Evolutionary conservation across 2,113 vertebrate genomes (phyloP).

Genomic region (Todiramphus saurophagus): DNA sequence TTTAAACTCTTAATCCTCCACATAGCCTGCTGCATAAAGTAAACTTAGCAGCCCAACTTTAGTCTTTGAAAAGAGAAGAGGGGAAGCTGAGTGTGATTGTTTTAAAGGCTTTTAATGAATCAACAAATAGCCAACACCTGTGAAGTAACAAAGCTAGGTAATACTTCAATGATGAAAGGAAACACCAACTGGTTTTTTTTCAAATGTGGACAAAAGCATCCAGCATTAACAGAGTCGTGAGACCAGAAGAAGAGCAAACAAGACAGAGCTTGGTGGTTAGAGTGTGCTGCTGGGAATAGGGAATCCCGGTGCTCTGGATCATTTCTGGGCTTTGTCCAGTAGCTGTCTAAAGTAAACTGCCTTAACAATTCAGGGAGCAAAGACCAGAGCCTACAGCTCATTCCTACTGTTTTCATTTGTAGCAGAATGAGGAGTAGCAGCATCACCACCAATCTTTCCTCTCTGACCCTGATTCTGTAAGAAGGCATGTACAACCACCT

Average conservation of each 20-base stretch:
- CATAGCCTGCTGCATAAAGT: neutral
- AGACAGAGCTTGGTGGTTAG: neutral
- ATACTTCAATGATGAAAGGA: neutral
- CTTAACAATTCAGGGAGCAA: neutral
- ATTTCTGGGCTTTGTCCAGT: neutral
- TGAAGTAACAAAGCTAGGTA: neutral
- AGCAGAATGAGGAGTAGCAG: neutral
- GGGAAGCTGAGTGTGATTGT: neutral
- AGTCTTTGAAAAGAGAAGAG: neutral
- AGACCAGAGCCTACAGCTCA: neutral
- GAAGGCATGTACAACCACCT: neutral
- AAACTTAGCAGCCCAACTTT: neutral
- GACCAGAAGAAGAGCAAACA: neutral
- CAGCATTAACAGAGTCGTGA: neutral
- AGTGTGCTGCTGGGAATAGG: neutral
- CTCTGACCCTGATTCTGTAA: neutral
- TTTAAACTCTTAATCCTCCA: neutral
- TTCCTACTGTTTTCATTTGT: neutral
- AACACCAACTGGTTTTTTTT: neutral
- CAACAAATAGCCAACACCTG: neutral
- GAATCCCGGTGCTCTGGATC: neutral
- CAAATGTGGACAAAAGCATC: neutral
- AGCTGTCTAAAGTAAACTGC: neutral
- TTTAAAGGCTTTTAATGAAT: neutral
- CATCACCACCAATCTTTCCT: neutral